Evolutionary conservation across 2,888 invertebrate species (phyloP).

Genomic region (Drosophila pegasa): DNA sequence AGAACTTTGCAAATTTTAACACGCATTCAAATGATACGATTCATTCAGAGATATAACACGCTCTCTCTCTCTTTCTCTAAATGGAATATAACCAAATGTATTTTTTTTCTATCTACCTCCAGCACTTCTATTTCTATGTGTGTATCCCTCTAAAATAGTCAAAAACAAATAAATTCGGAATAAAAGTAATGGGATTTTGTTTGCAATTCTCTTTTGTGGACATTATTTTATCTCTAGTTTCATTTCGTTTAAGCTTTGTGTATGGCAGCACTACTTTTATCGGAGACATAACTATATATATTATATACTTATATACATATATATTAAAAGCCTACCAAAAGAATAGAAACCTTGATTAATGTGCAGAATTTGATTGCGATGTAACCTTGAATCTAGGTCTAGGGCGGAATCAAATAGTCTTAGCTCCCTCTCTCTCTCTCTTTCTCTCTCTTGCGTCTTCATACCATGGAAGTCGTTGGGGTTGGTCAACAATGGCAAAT

Average conservation of each 20-base stretch:
- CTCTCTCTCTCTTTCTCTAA: constrained; percentile 15
- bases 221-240: too few relatives aligned
- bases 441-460: constrained; percentile 6
- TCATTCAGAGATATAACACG: constrained; percentile 23
- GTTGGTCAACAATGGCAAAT: constrained; percentile 56
- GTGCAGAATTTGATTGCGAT: constrained; percentile 31
- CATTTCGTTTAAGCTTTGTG: too few relatives aligned
- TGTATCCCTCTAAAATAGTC: too few relatives aligned
- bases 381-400: constrained; percentile 27
- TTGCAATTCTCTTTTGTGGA: too few relatives aligned
- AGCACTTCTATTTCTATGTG: too few relatives aligned
- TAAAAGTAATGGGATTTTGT: too few relatives aligned
- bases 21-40: constrained; percentile 32
- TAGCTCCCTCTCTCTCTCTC: constrained; percentile 1
- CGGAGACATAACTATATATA: too few relatives aligned
- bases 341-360: constrained; percentile 47
- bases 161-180: too few relatives aligned
- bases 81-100: too few relatives aligned
- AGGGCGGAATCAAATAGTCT: constrained; percentile 15
- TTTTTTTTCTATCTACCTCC: too few relatives aligned
- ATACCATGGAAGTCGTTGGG: constrained; percentile 35
- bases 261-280: too few relatives aligned
- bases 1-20: constrained; percentile 42
- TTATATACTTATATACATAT: constrained; percentile 20
- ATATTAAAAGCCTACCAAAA: constrained; percentile 15